Evolutionary conservation across 2,113 vertebrate species (phyloP).

Genomic region (Pampusana beccarii): DNA sequence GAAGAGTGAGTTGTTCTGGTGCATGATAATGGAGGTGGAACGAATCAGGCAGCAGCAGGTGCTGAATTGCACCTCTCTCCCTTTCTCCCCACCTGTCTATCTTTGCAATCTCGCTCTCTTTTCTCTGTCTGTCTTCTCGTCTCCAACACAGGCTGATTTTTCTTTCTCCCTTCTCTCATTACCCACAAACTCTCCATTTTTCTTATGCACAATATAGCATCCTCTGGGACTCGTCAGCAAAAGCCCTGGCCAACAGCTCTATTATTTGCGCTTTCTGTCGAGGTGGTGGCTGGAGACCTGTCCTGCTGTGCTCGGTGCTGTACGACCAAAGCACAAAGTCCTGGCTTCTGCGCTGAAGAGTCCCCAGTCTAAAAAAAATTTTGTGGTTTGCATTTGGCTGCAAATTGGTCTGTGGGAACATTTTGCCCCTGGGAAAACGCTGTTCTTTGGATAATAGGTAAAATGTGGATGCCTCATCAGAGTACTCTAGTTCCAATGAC

Average conservation of each 20-base stretch:
- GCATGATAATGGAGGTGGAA: constrained; percentile 42
- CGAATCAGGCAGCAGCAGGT: neutral
- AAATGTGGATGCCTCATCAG: constrained; percentile 38
- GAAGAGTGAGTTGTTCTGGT: constrained; percentile 24
- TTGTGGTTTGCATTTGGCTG: neutral
- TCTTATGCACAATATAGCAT: neutral
- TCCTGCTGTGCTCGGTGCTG: neutral
- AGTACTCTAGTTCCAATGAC: constrained; percentile 37
- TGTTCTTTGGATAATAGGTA: constrained; percentile 47
- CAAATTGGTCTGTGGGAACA: constrained; percentile 23
- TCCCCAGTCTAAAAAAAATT: constrained; percentile 18
- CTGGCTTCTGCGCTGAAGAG: neutral
- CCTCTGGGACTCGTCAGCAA: neutral
- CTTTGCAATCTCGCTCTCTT: constrained; percentile 27
- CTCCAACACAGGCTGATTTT: neutral
- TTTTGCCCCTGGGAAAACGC: neutral
- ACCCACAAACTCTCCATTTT: constrained; percentile 14
- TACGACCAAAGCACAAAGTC: neutral
- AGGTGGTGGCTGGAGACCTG: neutral
- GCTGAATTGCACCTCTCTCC: neutral
- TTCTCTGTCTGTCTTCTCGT: neutral
- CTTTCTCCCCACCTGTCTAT: neutral
- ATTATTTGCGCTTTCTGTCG: neutral
- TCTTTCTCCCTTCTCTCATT: constrained; percentile 4
- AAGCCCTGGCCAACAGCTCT: neutral